phyloP scores from a whole-genome alignment of 2,888 invertebrate genomes.

The Caenorhabditis afra region DNA sequence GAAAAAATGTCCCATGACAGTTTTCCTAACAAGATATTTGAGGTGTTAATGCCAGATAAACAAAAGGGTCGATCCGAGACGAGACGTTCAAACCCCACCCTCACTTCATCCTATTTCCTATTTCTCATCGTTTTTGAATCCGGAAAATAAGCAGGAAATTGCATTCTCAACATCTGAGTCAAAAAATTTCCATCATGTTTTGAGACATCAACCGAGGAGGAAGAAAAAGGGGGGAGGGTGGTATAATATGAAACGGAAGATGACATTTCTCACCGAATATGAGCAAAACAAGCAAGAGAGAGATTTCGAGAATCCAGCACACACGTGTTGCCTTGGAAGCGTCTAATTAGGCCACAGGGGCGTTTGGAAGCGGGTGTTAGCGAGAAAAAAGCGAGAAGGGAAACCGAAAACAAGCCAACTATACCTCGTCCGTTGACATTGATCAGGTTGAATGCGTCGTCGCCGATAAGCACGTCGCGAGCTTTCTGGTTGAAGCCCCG shows the following conservation, averaged over 20 bases:
- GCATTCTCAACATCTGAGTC: conserved; percentile 14
- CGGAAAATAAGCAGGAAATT: conserved; percentile 53
- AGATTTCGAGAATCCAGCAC: conserved; percentile 4
- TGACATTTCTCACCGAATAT: conserved; percentile 1
- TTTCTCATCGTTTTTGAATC: conserved; percentile 20
- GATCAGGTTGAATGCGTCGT: conserved; percentile 15
- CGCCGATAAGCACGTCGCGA: conserved; percentile 61
- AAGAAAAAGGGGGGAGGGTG: too few species aligned
- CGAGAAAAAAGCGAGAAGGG: conserved; percentile 1
- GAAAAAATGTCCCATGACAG: conserved; percentile 18
- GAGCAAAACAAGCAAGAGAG: conserved; percentile 17
- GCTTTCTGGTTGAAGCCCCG: conserved; percentile 64
- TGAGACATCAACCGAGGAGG: too few species aligned
- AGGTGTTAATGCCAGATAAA: not conserved
- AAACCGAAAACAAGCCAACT: conserved; percentile 4
- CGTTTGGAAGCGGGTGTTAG: too few species aligned
- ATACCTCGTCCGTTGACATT: conserved; percentile 32
- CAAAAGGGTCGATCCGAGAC: too few species aligned
- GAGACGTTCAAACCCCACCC: not conserved
- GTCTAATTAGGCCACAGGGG: too few species aligned
- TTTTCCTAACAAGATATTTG: conserved; percentile 5
- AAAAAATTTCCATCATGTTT: conserved; percentile 21
- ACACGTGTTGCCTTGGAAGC: not conserved
- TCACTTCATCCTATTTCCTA: not conserved
- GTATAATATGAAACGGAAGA: conserved; percentile 8